Evolutionary conservation across 2,888 invertebrate species (phyloP).

Genomic region (Acrocyrtus sp.): DNA sequence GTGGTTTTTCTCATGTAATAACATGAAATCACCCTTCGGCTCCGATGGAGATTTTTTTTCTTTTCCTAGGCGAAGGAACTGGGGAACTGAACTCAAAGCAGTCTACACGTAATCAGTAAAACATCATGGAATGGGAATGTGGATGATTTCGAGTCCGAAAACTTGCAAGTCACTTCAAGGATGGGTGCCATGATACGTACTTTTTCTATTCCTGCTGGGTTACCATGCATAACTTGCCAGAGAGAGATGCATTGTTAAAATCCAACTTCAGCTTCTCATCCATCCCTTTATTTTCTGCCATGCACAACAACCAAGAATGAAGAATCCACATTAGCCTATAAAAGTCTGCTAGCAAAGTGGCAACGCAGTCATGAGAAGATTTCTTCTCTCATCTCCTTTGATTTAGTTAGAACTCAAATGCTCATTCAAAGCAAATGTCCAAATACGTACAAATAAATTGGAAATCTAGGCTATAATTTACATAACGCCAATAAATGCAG

Average conservation of each 20-base stretch:
- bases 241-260: constrained; percentile 50
- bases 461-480: constrained; percentile 37
- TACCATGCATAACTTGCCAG: constrained; percentile 31
- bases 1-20: constrained; percentile 20
- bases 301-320: background rate
- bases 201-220: constrained; percentile 45
- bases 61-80: background rate
- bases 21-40: constrained; percentile 42
- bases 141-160: constrained; percentile 25
- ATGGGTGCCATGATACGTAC: constrained; percentile 58
- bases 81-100: background rate
- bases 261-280: constrained; percentile 20
- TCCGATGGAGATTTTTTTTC: constrained; percentile 28
- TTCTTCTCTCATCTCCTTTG: background rate
- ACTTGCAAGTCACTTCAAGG: constrained; percentile 64
- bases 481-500: too few relatives aligned
- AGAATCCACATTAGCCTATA: too few relatives aligned
- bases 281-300: constrained; percentile 9
- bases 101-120: background rate
- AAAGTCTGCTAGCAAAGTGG: too few relatives aligned
- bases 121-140: constrained; percentile 37
- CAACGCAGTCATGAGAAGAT: constrained; percentile 19
- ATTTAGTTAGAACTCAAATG: too few relatives aligned
- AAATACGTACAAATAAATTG: background rate
- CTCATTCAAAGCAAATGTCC: background rate